Base-by-base conservation (phyloP, 2,113 vertebrate species). In the Salvelinus sp. region DNA sequence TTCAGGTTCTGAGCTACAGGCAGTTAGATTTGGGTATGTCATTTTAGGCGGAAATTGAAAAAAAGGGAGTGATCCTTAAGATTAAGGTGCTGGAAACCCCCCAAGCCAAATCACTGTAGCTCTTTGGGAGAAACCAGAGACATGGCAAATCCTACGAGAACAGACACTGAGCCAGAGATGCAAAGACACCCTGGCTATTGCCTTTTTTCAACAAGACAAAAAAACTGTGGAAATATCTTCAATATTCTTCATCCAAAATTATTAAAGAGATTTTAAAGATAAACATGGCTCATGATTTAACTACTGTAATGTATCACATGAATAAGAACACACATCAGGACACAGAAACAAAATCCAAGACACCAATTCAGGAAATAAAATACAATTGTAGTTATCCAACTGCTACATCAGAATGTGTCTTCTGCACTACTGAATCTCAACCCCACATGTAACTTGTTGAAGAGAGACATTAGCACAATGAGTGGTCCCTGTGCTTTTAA, bases 101-200 rank as follows among this genome's bases (percentile, higher is more conserved):
- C 69, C 69, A 13, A 1, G 83, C 73, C 84, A 83, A 76, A 74
- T 75, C 76, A 44, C 64, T 60, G 13, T 79, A 66, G 75, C 82
- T 86, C 74, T 82, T 73, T 78, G 81, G 82, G 79, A 81, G 89
- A 88, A 91, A 91, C 85, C 70, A 75, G 87, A 90, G 87, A 90
- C 88, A 90, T 86, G 88, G 87, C 79, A 88, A 81, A 33, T 75
- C 88, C 78, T 78, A 76, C 67, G 78, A 86, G 87, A 89, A 80
- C 74, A 66, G 75, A 79, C 38, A 44, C 38, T 44, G 38, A 44
- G 77, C 70, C 67, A 71, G 76, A 58, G 66, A 78, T 67, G 86
- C 75, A 88, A 88, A 91, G 85, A 85, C 76, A 78, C 25, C 83
- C 76, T 9, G 7, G 7, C 38, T 86, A 85, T 88, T 83, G 88